Evolutionary conservation across 2,888 invertebrate species (phyloP).

Genomic region (Mesoligia furuncula): DNA sequence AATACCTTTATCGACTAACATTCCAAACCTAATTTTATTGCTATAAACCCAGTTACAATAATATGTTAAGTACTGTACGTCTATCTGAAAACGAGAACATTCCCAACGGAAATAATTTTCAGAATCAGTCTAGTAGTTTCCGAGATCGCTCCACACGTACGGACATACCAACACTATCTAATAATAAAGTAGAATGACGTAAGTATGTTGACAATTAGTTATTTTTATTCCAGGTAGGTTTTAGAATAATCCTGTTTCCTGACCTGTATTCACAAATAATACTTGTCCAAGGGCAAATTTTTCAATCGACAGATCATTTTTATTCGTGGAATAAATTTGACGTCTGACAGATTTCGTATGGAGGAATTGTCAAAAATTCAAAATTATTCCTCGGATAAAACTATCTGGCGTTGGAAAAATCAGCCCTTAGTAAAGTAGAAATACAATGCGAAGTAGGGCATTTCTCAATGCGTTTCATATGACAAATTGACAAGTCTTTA

Average conservation of each 20-base stretch:
- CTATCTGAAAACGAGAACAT: background rate
- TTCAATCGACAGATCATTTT: no score
- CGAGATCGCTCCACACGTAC: conserved; percentile 19
- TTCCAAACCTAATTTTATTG: background rate
- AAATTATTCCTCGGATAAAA: no score
- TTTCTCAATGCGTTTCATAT: no score
- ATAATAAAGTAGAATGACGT: conserved; percentile 38
- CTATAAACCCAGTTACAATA: conserved; percentile 7
- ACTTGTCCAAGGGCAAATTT: no score
- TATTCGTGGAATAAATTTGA: no score
- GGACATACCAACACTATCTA: conserved; percentile 15
- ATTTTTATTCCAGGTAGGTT: background rate
- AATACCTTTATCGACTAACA: background rate
- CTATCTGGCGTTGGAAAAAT: no score
- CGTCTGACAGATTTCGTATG: no score
- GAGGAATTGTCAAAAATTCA: no score
- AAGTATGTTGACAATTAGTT: background rate
- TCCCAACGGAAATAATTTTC: conserved; percentile 25
- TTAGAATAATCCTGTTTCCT: background rate
- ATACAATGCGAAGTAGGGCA: no score
- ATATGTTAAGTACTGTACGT: conserved; percentile 1
- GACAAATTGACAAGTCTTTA: no score
- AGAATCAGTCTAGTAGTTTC: conserved; percentile 24
- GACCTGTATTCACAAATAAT: no score
- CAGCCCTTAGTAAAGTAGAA: no score